Evolutionary conservation across 1,140 invertebrate genomes (phyloP), one percentile per base, ranked within the genome.

Genomic region (Lucilia cuprina): DNA sequence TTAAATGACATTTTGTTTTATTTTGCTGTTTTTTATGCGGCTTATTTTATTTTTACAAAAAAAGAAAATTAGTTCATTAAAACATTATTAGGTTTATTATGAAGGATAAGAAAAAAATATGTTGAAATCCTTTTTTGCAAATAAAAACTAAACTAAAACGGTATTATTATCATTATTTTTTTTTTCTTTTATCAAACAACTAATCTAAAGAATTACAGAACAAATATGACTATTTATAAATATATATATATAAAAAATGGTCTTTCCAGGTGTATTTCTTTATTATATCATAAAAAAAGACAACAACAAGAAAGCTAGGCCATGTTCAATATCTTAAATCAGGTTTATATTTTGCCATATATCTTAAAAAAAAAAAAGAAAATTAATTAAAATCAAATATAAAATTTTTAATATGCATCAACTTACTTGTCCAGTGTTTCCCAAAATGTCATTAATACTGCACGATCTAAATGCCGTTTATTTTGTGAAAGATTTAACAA

Each of bases 391-490:
- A 85, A 82, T 74, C 83, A 70, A 25, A 5, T 70, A 70, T 65
- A 21, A 5, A 9, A 75, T 13, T 34, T 83, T 70, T 25, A 55
- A n/a, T 17, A 55, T 55, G 13, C 4, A 17, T 75, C 74, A 21
- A 93, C 93, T 92, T 93, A 99, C 97, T 96, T 97, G 91, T 99
- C 98, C 12, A 99, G 93, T 86, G 95, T 95, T 92, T 99, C 98
- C 99, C 99, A 99, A 92, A 99, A 99, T 86, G 95, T 94, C 93
- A 99, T 97, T 49, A 99, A 93, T 60, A 96, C 96, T 65, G 98
- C 98, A 88, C 98, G 93, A 92, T 99, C 99, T 86, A 99, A 95
- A 94, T 99, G 98, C 50, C 99, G 93, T 92, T 98, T 98, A 77
- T 96, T 96, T 88, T 97, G 93, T 82, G 97, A 98, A 8, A 99